These are phyloP conservation scores for Allolobophora icterica DNA, from an alignment of 2,888 invertebrate species.

Conservation along the genomic window DNA sequence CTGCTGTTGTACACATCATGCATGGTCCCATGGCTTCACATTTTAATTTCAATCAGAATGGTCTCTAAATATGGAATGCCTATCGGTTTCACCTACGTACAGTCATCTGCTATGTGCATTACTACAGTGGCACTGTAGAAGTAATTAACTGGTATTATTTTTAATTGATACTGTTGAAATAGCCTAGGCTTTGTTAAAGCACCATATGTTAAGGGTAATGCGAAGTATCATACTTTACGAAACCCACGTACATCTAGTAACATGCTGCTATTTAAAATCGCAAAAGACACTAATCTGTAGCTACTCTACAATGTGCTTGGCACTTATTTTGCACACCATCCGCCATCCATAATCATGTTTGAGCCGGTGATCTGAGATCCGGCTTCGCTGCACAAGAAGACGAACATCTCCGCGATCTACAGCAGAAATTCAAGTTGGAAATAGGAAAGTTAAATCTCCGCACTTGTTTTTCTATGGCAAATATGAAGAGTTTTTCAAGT, in stretches of 20 bases:
- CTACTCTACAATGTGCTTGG: not conserved
- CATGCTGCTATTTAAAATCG: not conserved
- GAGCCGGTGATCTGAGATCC: constrained; percentile 54
- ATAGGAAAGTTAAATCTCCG: not conserved
- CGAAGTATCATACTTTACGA: not conserved
- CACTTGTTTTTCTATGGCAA: not conserved
- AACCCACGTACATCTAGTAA: not conserved
- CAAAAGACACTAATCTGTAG: not conserved
- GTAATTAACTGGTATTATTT: not conserved
- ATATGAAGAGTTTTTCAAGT: not conserved
- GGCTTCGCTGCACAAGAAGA: constrained; percentile 52
- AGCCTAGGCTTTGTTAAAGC: not conserved
- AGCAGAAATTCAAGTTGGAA: not conserved
- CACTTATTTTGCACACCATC: constrained; percentile 46
- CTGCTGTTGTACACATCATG: too few species aligned
- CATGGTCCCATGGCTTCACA: too few species aligned
- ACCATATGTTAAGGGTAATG: not conserved
- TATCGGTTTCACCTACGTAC: not conserved
- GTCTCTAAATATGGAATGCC: not conserved
- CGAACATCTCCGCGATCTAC: constrained; percentile 46
- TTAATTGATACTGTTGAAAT: not conserved
- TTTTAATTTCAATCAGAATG: too few species aligned
- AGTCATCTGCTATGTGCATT: not conserved
- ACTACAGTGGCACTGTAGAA: too few species aligned
- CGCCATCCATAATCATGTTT: constrained; percentile 53